These are phyloP conservation scores for Girardia tigrina DNA, from an alignment of 2,888 invertebrate genomes.

Conservation along the genomic window DNA sequence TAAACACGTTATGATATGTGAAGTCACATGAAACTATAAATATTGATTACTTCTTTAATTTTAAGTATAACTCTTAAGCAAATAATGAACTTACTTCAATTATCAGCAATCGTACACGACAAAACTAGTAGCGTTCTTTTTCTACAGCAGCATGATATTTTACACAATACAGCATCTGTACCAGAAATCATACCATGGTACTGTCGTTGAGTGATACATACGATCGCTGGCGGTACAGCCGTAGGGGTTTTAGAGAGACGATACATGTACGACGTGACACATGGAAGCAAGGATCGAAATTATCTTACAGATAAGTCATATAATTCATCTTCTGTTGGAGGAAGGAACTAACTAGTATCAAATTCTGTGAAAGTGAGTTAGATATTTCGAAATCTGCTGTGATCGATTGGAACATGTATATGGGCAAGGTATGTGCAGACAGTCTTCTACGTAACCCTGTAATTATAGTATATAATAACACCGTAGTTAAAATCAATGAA, in stretches of 20 bases:
- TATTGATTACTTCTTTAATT: too few relatives aligned
- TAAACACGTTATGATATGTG: too few relatives aligned
- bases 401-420: slow-evolving; percentile 21
- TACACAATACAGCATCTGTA: background rate
- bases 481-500: slow-evolving; percentile 19
- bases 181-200: background rate
- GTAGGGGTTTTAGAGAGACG: background rate
- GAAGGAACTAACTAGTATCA: background rate
- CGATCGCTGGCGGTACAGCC: background rate
- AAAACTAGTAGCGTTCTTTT: background rate
- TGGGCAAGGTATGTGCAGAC: background rate
- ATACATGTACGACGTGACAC: background rate
- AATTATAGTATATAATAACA: background rate
- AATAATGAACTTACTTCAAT: background rate
- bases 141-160: background rate
- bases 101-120: background rate
- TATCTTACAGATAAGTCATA: background rate
- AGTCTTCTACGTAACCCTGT: background rate
- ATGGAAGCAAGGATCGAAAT: background rate
- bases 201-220: background rate
- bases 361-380: slow-evolving; percentile 14
- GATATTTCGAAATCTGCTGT: background rate
- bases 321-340: background rate
- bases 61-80: background rate
- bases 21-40: too few relatives aligned